Evolutionary conservation across 2,113 vertebrate genomes (phyloP), one percentile per base, ranked within the genome.

Genomic region (Carassius auratus): DNA sequence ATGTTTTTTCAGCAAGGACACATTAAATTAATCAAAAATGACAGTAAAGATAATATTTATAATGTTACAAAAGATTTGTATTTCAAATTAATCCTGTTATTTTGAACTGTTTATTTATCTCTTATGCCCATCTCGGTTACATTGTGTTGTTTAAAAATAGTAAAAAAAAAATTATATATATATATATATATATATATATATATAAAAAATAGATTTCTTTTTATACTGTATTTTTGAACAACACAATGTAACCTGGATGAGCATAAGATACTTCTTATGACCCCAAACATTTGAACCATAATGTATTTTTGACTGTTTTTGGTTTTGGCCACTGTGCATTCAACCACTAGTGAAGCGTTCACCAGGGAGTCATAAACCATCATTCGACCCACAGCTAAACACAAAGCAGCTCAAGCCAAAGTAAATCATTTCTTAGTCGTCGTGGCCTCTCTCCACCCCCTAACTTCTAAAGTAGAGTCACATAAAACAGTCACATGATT

Each of bases 351-450:
- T 76, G 15, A 82, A 69, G 59, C 9, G 33, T 85, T n/a, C 21
- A 77, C 84, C 15, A 26, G 48, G 45, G 62, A 73, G 7, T 62
- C 42, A 81, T 42, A 71, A 62, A 69, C 10, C 21, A 48, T 76
- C 45, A 38, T 45, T 73, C 36, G 55, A 78, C 17, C 30, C 10
- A 21, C 19, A 50, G 23, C 0, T 52, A 26, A 42, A 61, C 76
- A 42, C 52, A 74, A 83, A 73, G 14, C 30, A 64, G 30, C 36
- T n/a, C 26, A 75, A 42, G 30, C 19, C 64, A 17, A 26, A 13
- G 81, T 88, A 66, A 81, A 86, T 84, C 10, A 88, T 86, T 86
- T 76, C 69, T 71, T 30, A 59, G 21, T 15, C 12, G 10, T 38
- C 17, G 23, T 48, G 71, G 30, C 52, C 82, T 74, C 48, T 48